Percentiles rank a stretch among this genome's conserved stretches.
Conservation (phyloP, 1,140 invertebrate genomes). For the Gonioctena quinquepunctata region DNA sequence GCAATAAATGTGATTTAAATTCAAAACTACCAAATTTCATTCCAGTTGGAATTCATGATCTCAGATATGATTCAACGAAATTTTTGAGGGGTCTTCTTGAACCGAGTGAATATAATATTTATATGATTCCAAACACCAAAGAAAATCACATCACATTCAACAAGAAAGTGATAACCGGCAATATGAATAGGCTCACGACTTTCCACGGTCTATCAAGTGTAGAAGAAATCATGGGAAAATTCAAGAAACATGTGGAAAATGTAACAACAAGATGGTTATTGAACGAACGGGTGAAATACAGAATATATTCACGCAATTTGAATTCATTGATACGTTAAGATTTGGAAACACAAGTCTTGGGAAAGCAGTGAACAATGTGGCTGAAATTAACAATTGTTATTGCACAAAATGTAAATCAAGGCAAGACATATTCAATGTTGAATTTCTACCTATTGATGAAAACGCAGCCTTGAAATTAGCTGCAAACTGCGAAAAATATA, state of each 20-base stretch:
- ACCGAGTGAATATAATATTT: constrained; percentile 5
- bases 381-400: too few relatives aligned
- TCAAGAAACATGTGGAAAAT: constrained; percentile 21
- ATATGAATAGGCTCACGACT: constrained; percentile 8
- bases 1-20: constrained; percentile 8
- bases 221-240: constrained; percentile 19
- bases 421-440: constrained; percentile 5
- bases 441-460: constrained; percentile 14
- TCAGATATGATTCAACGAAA: constrained; percentile 15
- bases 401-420: too few relatives aligned
- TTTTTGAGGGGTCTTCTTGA: constrained; percentile 2
- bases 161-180: neutral
- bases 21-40: too few relatives aligned
- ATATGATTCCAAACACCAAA: constrained; percentile 22
- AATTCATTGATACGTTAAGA: constrained; percentile 19
- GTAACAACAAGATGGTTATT: constrained; percentile 1
- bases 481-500: too few relatives aligned
- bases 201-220: neutral
- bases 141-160: constrained; percentile 18
- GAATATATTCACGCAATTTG: constrained; percentile 1
- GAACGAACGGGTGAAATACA: constrained; percentile 12
- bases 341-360: constrained; percentile 11
- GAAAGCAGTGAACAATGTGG: constrained; percentile 1
- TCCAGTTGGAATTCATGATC: constrained; percentile 15
- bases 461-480: constrained; percentile 10